These are phyloP conservation scores for Tupaia chinensis DNA, from an alignment of 2,113 vertebrate genomes.

Conservation along the genomic window DNA sequence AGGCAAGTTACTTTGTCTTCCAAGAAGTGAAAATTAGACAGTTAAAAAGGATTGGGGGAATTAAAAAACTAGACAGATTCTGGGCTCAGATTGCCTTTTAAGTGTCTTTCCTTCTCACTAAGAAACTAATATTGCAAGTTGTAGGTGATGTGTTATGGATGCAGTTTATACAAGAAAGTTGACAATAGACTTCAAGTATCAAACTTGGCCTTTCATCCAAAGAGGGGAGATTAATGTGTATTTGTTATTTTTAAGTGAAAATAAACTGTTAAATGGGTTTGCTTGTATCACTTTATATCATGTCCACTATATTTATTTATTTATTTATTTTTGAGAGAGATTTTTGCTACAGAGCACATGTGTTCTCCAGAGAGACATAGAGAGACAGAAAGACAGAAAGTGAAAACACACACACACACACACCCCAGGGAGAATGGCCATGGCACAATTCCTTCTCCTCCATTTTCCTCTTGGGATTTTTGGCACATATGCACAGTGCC, in stretches of 20 bases:
- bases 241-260: slow-evolving; percentile 51
- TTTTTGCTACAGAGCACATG: too few relatives aligned
- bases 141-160: neutral
- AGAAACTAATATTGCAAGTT: slow-evolving; percentile 9
- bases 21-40: neutral
- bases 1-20: slow-evolving; percentile 54
- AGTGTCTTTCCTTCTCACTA: slow-evolving; percentile 10
- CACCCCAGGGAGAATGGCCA: too few relatives aligned
- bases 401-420: too few relatives aligned
- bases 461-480: too few relatives aligned
- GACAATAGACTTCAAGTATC: neutral
- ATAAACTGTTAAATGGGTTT: slow-evolving; percentile 26
- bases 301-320: too few relatives aligned
- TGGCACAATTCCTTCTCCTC: too few relatives aligned
- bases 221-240: slow-evolving; percentile 1
- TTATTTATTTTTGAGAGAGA: too few relatives aligned
- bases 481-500: too few relatives aligned
- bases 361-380: too few relatives aligned
- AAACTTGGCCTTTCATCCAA: neutral
- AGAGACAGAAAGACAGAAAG: too few relatives aligned
- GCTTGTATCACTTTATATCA: slow-evolving; percentile 24
- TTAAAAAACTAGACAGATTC: slow-evolving; percentile 11
- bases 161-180: neutral
- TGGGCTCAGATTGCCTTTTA: neutral
- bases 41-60: neutral